phyloP scores from a whole-genome alignment of 1,140 invertebrate species.

The Nylanderia fulva region DNA sequence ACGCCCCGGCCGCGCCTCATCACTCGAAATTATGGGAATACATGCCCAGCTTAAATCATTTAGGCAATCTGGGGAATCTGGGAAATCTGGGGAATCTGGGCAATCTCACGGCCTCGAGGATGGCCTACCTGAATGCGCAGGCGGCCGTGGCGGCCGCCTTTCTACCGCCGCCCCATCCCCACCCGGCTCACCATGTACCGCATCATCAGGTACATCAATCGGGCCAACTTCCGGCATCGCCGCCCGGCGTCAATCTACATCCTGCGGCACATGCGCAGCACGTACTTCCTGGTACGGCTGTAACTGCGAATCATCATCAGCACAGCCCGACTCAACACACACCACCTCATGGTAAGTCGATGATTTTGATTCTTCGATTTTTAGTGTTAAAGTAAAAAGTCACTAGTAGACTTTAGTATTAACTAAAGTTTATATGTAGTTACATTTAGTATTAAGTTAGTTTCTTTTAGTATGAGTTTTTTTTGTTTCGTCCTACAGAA shows the following conservation, averaged over 20 bases:
- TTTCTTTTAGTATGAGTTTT: too few relatives aligned
- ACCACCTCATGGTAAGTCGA: conserved; percentile 82
- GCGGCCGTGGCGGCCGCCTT: conserved; percentile 95
- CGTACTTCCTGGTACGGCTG: conserved; percentile 81
- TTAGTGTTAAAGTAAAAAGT: too few relatives aligned
- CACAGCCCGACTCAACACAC: conserved; percentile 83
- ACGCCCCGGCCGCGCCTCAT: conserved; percentile 85
- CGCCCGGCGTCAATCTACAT: conserved; percentile 82
- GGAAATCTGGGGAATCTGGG: conserved; percentile 82
- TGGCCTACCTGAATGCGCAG: conserved; percentile 95
- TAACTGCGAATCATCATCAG: conserved; percentile 83
- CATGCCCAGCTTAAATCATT: conserved; percentile 84
- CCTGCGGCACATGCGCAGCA: conserved; percentile 84
- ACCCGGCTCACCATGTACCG: conserved; percentile 84
- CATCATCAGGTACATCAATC: conserved; percentile 85
- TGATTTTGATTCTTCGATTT: neutral
- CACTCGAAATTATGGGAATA: conserved; percentile 85
- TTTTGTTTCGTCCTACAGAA: too few relatives aligned
- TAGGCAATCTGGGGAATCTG: conserved; percentile 81
- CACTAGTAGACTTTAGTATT: too few relatives aligned
- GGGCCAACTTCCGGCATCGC: conserved; percentile 81
- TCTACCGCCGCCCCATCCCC: conserved; percentile 89
- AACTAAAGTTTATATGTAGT: too few relatives aligned
- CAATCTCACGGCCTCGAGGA: conserved; percentile 89
- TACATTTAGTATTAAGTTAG: too few relatives aligned